Percentiles rank a stretch among this genome's conserved stretches.
Conservation (phyloP, 2,113 vertebrate species). For the Callospermophilus lateralis region DNA sequence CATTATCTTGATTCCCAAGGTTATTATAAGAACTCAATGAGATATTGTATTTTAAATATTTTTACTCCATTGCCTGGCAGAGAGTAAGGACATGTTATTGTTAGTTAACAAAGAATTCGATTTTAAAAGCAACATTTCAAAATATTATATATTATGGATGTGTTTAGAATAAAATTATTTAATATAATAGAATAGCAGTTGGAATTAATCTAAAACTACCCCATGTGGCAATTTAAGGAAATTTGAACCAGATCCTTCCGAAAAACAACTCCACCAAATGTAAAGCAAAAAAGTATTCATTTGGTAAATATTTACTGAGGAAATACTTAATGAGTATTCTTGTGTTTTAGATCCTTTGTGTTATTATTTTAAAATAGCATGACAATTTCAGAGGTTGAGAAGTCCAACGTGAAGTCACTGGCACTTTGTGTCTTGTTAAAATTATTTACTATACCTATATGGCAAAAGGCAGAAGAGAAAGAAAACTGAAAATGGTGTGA, state of each 20-base stretch:
- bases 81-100: not conserved
- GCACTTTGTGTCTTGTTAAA: not conserved
- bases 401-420: not conserved
- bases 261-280: not conserved
- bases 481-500: not conserved
- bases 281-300: not conserved
- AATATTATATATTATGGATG: not conserved
- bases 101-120: not conserved
- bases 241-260: not conserved
- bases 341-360: not conserved
- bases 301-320: not conserved
- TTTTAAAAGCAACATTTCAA: not conserved
- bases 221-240: not conserved
- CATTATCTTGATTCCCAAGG: not conserved
- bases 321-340: not conserved
- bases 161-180: slow-evolving; percentile 3
- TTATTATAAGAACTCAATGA: not conserved
- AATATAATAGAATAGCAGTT: not conserved
- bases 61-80: not conserved
- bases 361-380: not conserved
- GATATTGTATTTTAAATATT: not conserved
- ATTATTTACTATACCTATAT: not conserved
- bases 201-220: not conserved
- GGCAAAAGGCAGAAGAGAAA: not conserved
- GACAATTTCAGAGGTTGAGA: not conserved